Evolutionary conservation across 2,797 vertebrate species (phyloP), one percentile per base, ranked within the genome.

Genomic region (Anguilla marmorata): DNA sequence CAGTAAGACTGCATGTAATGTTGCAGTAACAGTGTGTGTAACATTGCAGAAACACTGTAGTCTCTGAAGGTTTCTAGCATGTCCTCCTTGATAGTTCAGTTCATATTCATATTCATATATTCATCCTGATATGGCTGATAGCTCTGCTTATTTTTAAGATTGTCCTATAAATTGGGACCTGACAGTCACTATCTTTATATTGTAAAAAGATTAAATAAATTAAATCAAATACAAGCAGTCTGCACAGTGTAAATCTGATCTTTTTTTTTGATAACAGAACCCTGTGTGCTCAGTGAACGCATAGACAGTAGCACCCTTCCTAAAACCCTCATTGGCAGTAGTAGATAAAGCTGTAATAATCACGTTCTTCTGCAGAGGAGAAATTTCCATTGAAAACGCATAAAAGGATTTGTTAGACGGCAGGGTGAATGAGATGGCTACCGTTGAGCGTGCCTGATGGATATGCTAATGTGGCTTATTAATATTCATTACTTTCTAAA

Each of bases 401-500:
- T 89, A 88, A 90, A 90, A 90, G 87, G 76, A 86, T 87, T 66
- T 90, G 86, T 90, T 88, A 90, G 89, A 91, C 85, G 86, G 88
- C 84, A 88, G 69, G 66, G 74, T 86, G 88, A 91, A 90, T 90
- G 60, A 90, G 88, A 89, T 82, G 72, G 85, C 72, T 58, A 85
- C 86, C 85, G 74, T 89, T 27, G 86, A 90, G 90, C 60, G 8
- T 27, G 69, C 33, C 72, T 74, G 86, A 91, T 88, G 87, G 87
- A 91, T 91, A 90, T 91, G 90, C 85, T 90, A 91, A 91, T 91
- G 27, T 6, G 21, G 30, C 41, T 84, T 50, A 91, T 91, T 91
- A 90, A 91, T 90, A 91, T 91, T 90, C 87, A 91, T 91, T 76
- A 89, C 86, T 79, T 85, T 90, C 88, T 88, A 85, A 90, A 90